Evolutionary conservation across 2,797 vertebrate genomes (phyloP).

Genomic region (Hephaestus fuliginosus): DNA sequence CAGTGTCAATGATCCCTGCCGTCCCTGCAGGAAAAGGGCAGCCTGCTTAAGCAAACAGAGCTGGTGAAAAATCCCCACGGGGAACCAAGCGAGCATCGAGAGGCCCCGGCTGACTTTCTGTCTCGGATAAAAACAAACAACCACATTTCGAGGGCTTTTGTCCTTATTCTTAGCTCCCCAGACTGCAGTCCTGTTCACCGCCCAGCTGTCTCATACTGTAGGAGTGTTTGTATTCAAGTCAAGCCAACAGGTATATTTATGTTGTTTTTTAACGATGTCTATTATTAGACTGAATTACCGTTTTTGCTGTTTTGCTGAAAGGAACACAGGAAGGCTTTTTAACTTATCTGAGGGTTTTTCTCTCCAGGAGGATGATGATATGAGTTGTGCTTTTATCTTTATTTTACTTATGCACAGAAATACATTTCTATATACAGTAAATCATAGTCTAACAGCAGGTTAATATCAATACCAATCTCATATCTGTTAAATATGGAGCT

Average conservation of each 20-base stretch:
- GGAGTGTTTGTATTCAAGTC: constrained; percentile 28
- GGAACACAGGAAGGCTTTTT: constrained; percentile 19
- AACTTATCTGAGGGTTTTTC: constrained; percentile 5
- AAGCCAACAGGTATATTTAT: constrained; percentile 39
- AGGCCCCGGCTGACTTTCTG: constrained; percentile 9
- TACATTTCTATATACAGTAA: constrained; percentile 7
- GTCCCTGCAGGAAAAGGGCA: constrained; percentile 40
- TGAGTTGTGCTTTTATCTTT: constrained; percentile 26
- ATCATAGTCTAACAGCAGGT: not conserved
- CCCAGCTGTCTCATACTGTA: constrained; percentile 11
- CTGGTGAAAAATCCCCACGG: constrained; percentile 18
- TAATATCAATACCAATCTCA: not conserved
- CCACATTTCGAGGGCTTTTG: constrained; percentile 7
- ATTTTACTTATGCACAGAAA: constrained; percentile 30
- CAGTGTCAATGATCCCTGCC: constrained; percentile 33
- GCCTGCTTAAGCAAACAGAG: constrained; percentile 49
- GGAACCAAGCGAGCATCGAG: not conserved
- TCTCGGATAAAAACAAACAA: constrained; percentile 26
- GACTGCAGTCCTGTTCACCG: constrained; percentile 2
- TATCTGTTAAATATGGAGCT: not conserved
- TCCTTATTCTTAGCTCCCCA: constrained; percentile 29
- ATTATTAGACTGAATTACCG: constrained; percentile 65
- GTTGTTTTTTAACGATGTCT: constrained; percentile 66
- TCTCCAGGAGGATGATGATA: not conserved
- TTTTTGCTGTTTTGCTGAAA: constrained; percentile 37